These are phyloP conservation scores for Magallana gigas DNA, from an alignment of 1,140 invertebrate genomes.

Conservation along the genomic window DNA sequence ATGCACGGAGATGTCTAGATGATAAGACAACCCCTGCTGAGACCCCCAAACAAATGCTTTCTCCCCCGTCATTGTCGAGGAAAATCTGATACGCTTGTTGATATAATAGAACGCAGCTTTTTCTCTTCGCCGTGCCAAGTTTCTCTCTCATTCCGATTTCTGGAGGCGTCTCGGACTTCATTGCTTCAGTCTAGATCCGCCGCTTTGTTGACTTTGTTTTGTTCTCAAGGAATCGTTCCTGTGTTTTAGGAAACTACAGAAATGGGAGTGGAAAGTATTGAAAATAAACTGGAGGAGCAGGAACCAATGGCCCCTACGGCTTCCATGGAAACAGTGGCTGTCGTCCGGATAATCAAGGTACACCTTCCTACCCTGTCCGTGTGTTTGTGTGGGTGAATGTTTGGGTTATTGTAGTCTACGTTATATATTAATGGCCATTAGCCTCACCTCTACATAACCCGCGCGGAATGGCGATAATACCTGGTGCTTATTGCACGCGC, in stretches of 20 bases:
- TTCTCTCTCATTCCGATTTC: neutral
- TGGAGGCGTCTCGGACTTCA: neutral
- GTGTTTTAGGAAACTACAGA: constrained; percentile 8
- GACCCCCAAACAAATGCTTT: constrained; percentile 6
- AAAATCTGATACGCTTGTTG: constrained; percentile 24
- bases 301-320: constrained; percentile 11
- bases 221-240: neutral
- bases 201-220: neutral
- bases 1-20: neutral
- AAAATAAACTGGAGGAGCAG: neutral
- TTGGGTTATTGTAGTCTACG: too few relatives aligned
- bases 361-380: neutral
- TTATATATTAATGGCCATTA: too few relatives aligned
- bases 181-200: neutral
- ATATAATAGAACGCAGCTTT: constrained; percentile 23
- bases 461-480: too few relatives aligned
- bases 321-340: constrained; percentile 7
- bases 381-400: neutral
- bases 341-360: constrained; percentile 2
- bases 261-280: neutral
- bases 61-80: constrained; percentile 3
- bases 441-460: too few relatives aligned
- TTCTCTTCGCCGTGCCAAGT: neutral
- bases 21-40: constrained; percentile 29
- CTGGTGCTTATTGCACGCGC: too few relatives aligned